Conservation (phyloP, 2,888 invertebrate genomes). For the Oxyscelio sp. region DNA sequence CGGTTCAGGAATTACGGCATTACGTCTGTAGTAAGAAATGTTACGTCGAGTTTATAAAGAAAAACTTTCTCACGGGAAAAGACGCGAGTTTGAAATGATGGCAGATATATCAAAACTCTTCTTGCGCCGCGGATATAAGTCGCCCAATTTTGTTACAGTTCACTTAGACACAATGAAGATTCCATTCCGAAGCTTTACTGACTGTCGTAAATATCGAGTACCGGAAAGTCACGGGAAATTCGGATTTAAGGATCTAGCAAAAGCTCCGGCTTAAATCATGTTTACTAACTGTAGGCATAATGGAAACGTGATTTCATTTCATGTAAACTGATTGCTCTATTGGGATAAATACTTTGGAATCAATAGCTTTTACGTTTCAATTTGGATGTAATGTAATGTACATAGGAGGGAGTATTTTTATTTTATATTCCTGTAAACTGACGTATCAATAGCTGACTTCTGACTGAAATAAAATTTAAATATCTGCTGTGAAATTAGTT, state of each 20-base stretch:
- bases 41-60: conserved; percentile 22
- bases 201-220: conserved; percentile 63
- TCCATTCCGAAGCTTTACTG: conserved; percentile 57
- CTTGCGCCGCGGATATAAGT: conserved; percentile 58
- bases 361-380: too few relatives aligned
- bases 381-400: too few relatives aligned
- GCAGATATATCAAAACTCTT: conserved; percentile 55
- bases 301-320: too few relatives aligned
- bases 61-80: conserved; percentile 35
- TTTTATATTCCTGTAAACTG: too few relatives aligned
- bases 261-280: conserved; percentile 43
- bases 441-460: too few relatives aligned
- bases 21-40: conserved; percentile 7
- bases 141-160: conserved; percentile 61
- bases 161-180: conserved; percentile 66
- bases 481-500: too few relatives aligned
- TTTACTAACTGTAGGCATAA: conserved; percentile 43
- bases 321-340: too few relatives aligned
- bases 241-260: conserved; percentile 50
- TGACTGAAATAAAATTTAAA: too few relatives aligned
- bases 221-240: conserved; percentile 60
- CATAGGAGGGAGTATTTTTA: too few relatives aligned
- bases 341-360: too few relatives aligned
- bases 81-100: conserved; percentile 2
- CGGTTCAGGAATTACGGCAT: conserved; percentile 25